Evolutionary conservation across 2,888 invertebrate genomes (phyloP).

Genomic region (Diplolepis rosae): DNA sequence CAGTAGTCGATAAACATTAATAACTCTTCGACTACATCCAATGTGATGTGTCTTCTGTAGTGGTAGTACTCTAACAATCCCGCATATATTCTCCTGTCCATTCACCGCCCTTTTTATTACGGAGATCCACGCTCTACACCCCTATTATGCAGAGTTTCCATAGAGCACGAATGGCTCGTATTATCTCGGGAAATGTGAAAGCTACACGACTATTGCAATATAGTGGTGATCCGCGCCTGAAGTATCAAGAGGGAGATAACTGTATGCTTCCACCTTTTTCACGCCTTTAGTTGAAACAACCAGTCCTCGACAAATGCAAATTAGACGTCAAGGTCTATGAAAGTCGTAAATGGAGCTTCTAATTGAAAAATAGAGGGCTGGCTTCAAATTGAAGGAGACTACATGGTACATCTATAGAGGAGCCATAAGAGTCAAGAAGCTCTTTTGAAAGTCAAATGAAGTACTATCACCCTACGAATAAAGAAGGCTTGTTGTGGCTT

Average conservation of each 20-base stretch:
- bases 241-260: background rate
- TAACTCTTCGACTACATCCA: constrained; percentile 18
- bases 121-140: constrained; percentile 38
- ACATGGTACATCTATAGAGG: background rate
- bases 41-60: background rate
- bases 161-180: constrained; percentile 54
- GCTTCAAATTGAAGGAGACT: background rate
- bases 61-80: constrained; percentile 22
- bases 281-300: background rate
- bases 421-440: background rate
- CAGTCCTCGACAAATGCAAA: background rate
- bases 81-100: constrained; percentile 35
- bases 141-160: constrained; percentile 46
- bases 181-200: constrained; percentile 57
- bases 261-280: background rate
- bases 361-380: background rate
- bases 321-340: background rate
- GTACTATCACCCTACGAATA: background rate
- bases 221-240: constrained; percentile 35
- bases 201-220: constrained; percentile 37
- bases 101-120: constrained; percentile 42
- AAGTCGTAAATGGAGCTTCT: background rate
- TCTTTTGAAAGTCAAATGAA: constrained; percentile 19
- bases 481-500: background rate
- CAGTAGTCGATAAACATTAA: constrained; percentile 4